Base-by-base conservation (phyloP, 2,797 vertebrate species). In the Adelosebastes latens region DNA sequence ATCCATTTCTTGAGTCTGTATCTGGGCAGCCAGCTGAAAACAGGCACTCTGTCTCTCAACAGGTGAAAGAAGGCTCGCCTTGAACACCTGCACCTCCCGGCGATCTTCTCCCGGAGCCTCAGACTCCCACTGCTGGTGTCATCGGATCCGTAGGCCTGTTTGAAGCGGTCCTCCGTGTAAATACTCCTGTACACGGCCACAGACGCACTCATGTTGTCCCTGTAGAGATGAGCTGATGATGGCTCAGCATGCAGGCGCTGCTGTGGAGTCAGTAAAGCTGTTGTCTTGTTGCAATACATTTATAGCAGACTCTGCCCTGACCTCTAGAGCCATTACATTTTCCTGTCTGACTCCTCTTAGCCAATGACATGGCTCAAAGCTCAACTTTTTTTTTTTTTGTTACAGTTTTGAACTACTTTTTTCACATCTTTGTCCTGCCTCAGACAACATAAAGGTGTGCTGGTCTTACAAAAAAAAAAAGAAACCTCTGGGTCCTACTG, bases 1-100 rank as follows among this genome's bases (percentile, higher is more conserved):
- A 98, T 94, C 96, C 97, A 98, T 89, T 96, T 95, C 92, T 91
- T 95, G 25, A 96, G 91, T 76, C 94, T 95, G 94, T 98, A 98
- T 59, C 83, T 91, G 11, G 97, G 97, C 80, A 98, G 93, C 97
- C 97, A 98, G 89, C 66, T 92, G 70, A 96, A 90, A 25, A 97
- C 93, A 8, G 97, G 97, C 20, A 97, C 87, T 53, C 97, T 93
- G 5, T 95, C 93, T 53, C 55, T 90, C 76, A 97, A 81, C 90
- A 96, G 93, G 91, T 95, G 95, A 65, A 95, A 90, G 58, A 93
- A 96, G 31, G 93, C 89, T 16, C 89, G 84, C 61, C 86, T 82
- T 0, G 97, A 97, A 73, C 97, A 97, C 91, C 93, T 93, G 93
- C 94, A 96, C 42, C 87, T 88, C 65, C 83, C 71, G 11, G 89